phyloP scores from a whole-genome alignment of 1,140 invertebrate species.

The Coptotermes formosanus region DNA sequence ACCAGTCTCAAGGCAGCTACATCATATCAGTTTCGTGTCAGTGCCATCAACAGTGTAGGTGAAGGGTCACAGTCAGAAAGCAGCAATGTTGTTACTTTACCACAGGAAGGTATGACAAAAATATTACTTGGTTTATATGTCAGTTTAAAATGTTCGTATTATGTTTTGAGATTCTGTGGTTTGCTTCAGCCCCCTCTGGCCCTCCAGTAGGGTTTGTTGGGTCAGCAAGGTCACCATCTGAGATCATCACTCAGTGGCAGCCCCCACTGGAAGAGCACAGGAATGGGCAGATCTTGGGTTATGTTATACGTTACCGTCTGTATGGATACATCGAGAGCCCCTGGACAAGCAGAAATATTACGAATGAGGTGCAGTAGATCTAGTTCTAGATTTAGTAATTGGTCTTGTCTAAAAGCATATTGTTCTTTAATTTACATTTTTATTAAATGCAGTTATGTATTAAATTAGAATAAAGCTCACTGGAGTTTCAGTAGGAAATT shows the following conservation, averaged over 20 bases:
- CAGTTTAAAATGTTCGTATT: background rate
- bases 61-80: slow-evolving; percentile 87
- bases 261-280: slow-evolving; percentile 87
- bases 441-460: too few relatives aligned
- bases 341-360: slow-evolving; percentile 88
- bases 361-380: slow-evolving; percentile 63
- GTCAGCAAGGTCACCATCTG: slow-evolving; percentile 86
- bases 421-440: too few relatives aligned
- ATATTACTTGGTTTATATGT: background rate
- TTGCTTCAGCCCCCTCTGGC: slow-evolving; percentile 75
- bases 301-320: slow-evolving; percentile 86
- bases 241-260: slow-evolving; percentile 98
- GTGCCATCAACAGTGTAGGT: slow-evolving; percentile 92
- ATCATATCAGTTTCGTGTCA: slow-evolving; percentile 93
- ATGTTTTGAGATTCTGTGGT: background rate
- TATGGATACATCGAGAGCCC: slow-evolving; percentile 88
- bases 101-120: slow-evolving; percentile 78
- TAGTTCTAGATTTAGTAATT: background rate
- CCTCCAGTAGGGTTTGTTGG: slow-evolving; percentile 87
- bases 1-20: slow-evolving; percentile 89
- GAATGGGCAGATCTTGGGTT: slow-evolving; percentile 93
- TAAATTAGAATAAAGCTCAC: too few relatives aligned
- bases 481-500: too few relatives aligned
- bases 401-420: too few relatives aligned
- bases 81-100: slow-evolving; percentile 82